These are phyloP conservation scores for Crenichthys baileyi DNA, from an alignment of 2,797 vertebrate genomes.

Conservation along the genomic window DNA sequence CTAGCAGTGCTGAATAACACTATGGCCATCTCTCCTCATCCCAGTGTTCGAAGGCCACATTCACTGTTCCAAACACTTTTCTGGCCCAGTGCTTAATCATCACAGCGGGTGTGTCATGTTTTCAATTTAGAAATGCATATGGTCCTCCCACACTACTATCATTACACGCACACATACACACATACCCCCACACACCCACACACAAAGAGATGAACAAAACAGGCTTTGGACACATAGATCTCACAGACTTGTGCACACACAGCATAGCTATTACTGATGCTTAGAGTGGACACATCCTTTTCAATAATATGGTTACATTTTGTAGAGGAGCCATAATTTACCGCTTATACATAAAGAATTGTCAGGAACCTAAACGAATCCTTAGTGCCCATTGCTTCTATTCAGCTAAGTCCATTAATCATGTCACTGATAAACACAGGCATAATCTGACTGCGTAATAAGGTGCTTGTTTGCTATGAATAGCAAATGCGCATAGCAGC, in stretches of 20 bases:
- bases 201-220: constrained; percentile 41
- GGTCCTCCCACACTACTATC: constrained; percentile 64
- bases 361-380: constrained; percentile 74
- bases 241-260: constrained; percentile 20
- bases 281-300: constrained; percentile 63
- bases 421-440: constrained; percentile 69
- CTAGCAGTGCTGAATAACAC: constrained; percentile 44
- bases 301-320: constrained; percentile 72
- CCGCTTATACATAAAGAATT: constrained; percentile 67
- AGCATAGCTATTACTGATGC: constrained; percentile 51
- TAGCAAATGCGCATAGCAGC: constrained; percentile 30
- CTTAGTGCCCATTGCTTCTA: constrained; percentile 67
- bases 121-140: constrained; percentile 81
- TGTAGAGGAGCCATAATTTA: constrained; percentile 65
- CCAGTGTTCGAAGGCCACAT: constrained; percentile 55
- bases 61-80: constrained; percentile 51
- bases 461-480: constrained; percentile 56
- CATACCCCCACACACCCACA: constrained; percentile 16
- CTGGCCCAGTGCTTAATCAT: constrained; percentile 64
- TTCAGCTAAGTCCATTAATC: constrained; percentile 68
- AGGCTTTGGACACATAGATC: constrained; percentile 22
- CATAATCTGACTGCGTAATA: constrained; percentile 70
- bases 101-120: constrained; percentile 71
- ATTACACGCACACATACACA: constrained; percentile 25
- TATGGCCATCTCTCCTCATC: constrained; percentile 38